A percentile compares a stretch with the other conserved stretches of the same genome.
These are phyloP conservation scores for Drosophila punjabiensis DNA, from an alignment of 1,140 invertebrate genomes.

Conservation along the genomic window DNA sequence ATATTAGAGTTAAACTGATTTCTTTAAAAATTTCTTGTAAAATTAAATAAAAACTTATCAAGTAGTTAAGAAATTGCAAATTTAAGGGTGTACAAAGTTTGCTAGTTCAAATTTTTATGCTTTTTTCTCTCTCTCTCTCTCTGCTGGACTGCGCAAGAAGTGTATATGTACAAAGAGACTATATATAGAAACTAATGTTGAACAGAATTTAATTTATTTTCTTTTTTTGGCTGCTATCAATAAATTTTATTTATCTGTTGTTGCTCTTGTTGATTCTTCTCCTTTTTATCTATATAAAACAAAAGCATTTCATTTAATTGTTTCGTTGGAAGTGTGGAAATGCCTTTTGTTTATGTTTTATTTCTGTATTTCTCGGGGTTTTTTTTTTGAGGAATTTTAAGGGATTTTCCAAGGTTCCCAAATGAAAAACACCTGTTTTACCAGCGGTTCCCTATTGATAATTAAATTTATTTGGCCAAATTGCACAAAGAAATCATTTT, in stretches of 20 bases:
- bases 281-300: conserved; percentile 1
- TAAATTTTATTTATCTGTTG: conserved; percentile 43
- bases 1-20: neutral
- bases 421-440: conserved; percentile 15
- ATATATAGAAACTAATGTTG: conserved; percentile 47
- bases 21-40: neutral
- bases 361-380: neutral
- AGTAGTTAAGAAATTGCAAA: neutral
- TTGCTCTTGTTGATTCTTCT: conserved; percentile 24
- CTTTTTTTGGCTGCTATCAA: conserved; percentile 45
- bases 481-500: neutral
- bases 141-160: conserved; percentile 25
- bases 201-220: conserved; percentile 15
- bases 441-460: neutral
- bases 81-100: neutral
- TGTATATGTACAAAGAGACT: conserved; percentile 21
- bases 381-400: neutral
- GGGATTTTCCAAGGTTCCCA: neutral
- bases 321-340: conserved; percentile 15
- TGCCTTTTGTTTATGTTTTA: conserved; percentile 7
- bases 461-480: neutral
- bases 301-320: conserved; percentile 20
- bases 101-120: neutral
- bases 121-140: neutral
- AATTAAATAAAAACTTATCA: neutral